Conservation (phyloP, 1,140 invertebrate genomes). For the Mizuhopecten yessoensis region DNA sequence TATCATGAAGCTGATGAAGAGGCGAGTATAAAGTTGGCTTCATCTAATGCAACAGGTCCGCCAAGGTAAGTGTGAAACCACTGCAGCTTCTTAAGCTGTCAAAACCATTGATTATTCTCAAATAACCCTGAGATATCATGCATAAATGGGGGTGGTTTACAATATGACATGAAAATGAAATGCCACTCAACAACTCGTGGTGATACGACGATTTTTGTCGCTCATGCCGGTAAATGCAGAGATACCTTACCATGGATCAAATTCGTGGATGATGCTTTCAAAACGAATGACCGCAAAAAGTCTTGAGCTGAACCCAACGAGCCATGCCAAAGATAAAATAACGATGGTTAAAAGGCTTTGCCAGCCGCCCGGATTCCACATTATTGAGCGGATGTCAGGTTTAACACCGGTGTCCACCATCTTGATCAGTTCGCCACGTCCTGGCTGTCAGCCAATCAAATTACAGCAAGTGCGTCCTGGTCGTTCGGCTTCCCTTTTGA, state of each 20-base stretch:
- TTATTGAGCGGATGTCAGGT: conserved; percentile 78
- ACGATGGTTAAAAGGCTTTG: conserved; percentile 89
- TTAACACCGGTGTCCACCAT: conserved; percentile 82
- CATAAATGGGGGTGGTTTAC: background rate
- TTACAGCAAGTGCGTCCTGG: conserved; percentile 66
- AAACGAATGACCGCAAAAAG: conserved; percentile 99
- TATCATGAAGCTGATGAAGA: no score
- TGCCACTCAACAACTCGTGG: background rate
- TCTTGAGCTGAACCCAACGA: conserved; percentile 98
- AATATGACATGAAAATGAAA: background rate
- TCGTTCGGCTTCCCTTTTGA: background rate
- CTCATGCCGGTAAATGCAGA: background rate
- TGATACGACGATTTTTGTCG: background rate
- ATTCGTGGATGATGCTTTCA: conserved; percentile 99
- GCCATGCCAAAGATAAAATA: conserved; percentile 96
- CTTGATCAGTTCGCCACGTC: conserved; percentile 73
- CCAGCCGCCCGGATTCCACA: conserved; percentile 84
- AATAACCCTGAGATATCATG: background rate
- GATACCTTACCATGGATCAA: conserved; percentile 97
- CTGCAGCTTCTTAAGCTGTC: background rate
- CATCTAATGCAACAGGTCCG: background rate
- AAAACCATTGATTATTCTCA: background rate
- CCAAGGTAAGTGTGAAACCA: background rate
- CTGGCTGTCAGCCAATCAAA: conserved; percentile 73
- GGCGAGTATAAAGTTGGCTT: no score